Base-by-base conservation (phyloP, 2,797 vertebrate species). In the Dallia pectoralis region DNA sequence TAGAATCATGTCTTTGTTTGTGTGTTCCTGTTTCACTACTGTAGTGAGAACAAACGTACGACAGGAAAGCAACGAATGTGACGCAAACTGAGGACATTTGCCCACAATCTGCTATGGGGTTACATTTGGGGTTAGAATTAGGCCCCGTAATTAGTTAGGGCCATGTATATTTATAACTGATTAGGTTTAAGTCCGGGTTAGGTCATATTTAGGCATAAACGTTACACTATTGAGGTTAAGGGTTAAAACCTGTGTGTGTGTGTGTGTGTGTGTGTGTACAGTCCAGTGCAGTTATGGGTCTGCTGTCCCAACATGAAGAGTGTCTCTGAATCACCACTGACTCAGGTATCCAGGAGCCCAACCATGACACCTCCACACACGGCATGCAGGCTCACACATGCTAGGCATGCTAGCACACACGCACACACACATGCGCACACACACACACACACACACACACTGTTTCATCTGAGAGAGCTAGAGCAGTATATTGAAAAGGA, bases 301-400 rank as follows among this genome's bases (percentile, higher is more conserved):
- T 66, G 71, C 75, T 89, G 91, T 82, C 87, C 77, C 59, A 67
- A 92, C 91, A 87, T 76, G 91, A 91, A 88, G 77, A 81, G 70
- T 69, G 65, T 61, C 3, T 68, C 74, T 91, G 88, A 91, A 77
- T 92, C 91, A 91, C 81, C 16, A 6, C 81, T 92, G 91, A 93
- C 86, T 92, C 84, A 91, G 66, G 79, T 70, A 77, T 62, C 2
- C 69, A 82, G 82, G 74, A 88, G 78, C 74, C 64, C 30, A 71
- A 83, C 77, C 80, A 76, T 44, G 65, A 76, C 72, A 73, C 69
- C 70, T 86, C 61, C 70, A 67, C 87, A 87, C 85, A 88, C 69
- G 73, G 74, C 19, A 72, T 47, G 64, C 73, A 74, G 67, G 70
- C 69, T 62, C 36, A 53, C 56, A 69, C 69, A 47, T 3, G 73